Conservation (phyloP, 2,888 invertebrate species). For the Drosophila kambysellisi region DNA sequence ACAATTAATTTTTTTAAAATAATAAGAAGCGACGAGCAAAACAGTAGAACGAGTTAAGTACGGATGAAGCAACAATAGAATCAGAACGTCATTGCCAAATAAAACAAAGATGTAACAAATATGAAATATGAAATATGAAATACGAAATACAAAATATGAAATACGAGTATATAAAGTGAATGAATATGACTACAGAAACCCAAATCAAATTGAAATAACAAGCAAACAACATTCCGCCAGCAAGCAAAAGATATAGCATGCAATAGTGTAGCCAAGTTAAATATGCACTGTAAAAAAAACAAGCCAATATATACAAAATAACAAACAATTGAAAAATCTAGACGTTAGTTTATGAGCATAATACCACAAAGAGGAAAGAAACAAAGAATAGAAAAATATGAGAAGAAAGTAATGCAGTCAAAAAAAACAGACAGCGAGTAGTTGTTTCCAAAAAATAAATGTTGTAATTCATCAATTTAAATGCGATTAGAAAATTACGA, state of each 20-base stretch:
- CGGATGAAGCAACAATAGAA: slow-evolving; percentile 66
- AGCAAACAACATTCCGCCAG: slow-evolving; percentile 32
- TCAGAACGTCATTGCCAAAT: slow-evolving; percentile 78
- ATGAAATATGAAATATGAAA: slow-evolving; percentile 7
- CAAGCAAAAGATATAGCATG: slow-evolving; percentile 36
- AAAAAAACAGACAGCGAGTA: slow-evolving; percentile 6
- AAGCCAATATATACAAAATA: slow-evolving; percentile 6
- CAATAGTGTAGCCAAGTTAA: slow-evolving; percentile 43
- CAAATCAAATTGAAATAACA: slow-evolving; percentile 19
- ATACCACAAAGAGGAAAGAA: slow-evolving; percentile 12
- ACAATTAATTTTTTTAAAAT: slow-evolving; percentile 61
- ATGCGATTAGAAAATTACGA: slow-evolving; percentile 41
- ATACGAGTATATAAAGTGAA: slow-evolving; percentile 11
- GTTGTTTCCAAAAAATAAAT: slow-evolving; percentile 56
- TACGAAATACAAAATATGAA: slow-evolving; percentile 16
- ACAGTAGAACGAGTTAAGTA: slow-evolving; percentile 2
- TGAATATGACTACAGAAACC: slow-evolving; percentile 1
- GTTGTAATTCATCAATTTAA: slow-evolving; percentile 79
- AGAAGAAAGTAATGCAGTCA: slow-evolving; percentile 4
- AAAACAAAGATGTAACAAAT: slow-evolving; percentile 31
- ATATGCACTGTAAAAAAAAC: slow-evolving; percentile 52
- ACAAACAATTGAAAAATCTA: slow-evolving; percentile 29
- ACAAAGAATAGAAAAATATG: background rate
- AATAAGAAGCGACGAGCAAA: slow-evolving; percentile 7
- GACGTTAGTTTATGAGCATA: slow-evolving; percentile 40